phyloP scores from a whole-genome alignment of 1,140 invertebrate species.

The Drosophila pachea region DNA sequence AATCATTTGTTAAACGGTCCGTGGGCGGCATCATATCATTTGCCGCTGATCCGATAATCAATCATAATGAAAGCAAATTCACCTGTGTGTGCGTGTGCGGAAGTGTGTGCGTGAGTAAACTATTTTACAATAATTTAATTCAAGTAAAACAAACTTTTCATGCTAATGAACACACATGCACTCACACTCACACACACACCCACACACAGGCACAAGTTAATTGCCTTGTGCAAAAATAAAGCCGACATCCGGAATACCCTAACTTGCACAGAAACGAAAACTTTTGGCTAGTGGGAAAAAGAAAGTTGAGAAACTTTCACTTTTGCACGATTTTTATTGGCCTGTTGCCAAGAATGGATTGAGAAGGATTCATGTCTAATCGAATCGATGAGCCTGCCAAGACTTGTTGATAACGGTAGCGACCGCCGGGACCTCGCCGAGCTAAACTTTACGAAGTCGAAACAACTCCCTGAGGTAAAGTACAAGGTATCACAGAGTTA shows the following conservation, averaged over 20 bases:
- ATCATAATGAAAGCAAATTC: conserved; percentile 60
- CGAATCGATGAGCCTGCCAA: neutral
- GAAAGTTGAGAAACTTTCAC: conserved; percentile 20
- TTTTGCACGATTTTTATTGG: conserved; percentile 29
- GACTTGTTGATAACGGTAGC: conserved; percentile 1
- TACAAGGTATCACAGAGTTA: neutral
- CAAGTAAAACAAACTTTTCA: conserved; percentile 18
- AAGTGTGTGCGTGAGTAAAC: neutral
- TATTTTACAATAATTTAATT: conserved; percentile 25
- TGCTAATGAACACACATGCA: conserved; percentile 25
- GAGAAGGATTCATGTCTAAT: conserved; percentile 1
- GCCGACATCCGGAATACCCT: neutral
- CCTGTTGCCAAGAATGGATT: conserved; percentile 4
- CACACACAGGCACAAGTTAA: conserved; percentile 22
- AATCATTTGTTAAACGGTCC: conserved; percentile 70
- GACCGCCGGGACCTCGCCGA: neutral
- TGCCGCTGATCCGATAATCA: conserved; percentile 58
- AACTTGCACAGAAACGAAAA: no score
- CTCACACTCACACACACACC: neutral
- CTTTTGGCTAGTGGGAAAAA: conserved; percentile 15
- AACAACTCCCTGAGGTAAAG: neutral
- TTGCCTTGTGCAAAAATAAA: conserved; percentile 9
- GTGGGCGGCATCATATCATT: conserved; percentile 36
- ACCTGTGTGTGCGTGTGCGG: conserved; percentile 5
- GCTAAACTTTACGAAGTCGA: neutral